phyloP scores from a whole-genome alignment of 2,113 vertebrate genomes.

The Ariopsis seemanni region DNA sequence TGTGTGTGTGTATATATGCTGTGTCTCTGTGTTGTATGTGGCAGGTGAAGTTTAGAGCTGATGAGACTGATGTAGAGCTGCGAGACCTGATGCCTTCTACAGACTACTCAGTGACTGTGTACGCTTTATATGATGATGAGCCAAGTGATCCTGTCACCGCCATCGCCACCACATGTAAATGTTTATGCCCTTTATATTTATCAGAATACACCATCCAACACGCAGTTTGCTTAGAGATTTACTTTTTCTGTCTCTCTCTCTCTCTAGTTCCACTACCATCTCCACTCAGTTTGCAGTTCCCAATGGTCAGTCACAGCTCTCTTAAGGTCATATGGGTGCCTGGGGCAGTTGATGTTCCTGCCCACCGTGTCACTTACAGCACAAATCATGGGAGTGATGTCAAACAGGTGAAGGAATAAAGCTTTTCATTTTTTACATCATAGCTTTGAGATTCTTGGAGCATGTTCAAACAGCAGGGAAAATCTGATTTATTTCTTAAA shows the following conservation, averaged over 20 bases:
- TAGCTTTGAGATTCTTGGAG: background rate
- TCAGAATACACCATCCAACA: background rate
- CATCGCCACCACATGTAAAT: slow-evolving; percentile 81
- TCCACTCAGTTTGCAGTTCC: slow-evolving; percentile 77
- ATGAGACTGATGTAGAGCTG: slow-evolving; percentile 77
- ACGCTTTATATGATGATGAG: slow-evolving; percentile 84
- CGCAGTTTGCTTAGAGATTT: background rate
- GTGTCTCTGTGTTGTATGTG: slow-evolving; percentile 19
- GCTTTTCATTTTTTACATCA: background rate
- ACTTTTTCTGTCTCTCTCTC: background rate
- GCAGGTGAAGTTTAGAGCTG: slow-evolving; percentile 80
- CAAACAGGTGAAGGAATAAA: slow-evolving; percentile 73
- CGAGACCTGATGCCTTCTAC: slow-evolving; percentile 75
- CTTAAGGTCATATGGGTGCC: slow-evolving; percentile 81
- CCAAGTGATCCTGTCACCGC: slow-evolving; percentile 83
- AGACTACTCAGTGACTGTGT: slow-evolving; percentile 82
- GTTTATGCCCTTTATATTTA: background rate
- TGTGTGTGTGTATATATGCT: no score
- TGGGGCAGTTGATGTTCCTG: slow-evolving; percentile 56
- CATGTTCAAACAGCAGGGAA: background rate
- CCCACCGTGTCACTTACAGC: slow-evolving; percentile 76
- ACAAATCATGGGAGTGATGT: slow-evolving; percentile 79
- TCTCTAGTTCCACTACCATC: slow-evolving; percentile 74
- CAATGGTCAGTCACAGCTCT: slow-evolving; percentile 78
- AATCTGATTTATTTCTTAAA: background rate